phyloP scores from a whole-genome alignment of 1,140 invertebrate species.

The Bombus impatiens region DNA sequence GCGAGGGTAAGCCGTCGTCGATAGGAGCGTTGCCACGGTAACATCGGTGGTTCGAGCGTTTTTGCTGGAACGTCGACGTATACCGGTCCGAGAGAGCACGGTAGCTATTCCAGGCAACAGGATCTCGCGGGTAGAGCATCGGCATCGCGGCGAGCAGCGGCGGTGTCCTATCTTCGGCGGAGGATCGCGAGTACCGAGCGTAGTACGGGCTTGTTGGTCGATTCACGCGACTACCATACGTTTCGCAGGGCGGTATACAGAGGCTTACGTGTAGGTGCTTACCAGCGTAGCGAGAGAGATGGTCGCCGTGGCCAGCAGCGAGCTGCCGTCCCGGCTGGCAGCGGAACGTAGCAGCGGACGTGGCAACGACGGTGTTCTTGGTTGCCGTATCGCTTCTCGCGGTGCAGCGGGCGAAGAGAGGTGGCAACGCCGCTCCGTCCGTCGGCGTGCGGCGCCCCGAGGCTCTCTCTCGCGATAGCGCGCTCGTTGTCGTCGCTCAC shows the following conservation, averaged over 20 bases:
- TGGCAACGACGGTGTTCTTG: constrained; percentile 58
- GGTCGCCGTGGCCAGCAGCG: constrained; percentile 54
- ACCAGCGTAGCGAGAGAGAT: constrained; percentile 48
- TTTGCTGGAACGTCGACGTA: constrained; percentile 23
- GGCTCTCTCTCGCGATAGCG: constrained; percentile 58
- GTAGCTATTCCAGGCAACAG: constrained; percentile 44
- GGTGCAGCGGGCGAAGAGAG: constrained; percentile 55
- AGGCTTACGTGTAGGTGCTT: constrained; percentile 46
- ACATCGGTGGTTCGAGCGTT: constrained; percentile 33
- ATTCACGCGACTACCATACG: constrained; percentile 46
- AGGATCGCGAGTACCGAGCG: constrained; percentile 21
- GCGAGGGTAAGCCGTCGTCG: constrained; percentile 15
- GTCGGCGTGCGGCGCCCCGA: constrained; percentile 60
- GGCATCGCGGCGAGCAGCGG: constrained; percentile 1
- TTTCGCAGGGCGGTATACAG: constrained; percentile 41
- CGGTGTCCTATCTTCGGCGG: constrained; percentile 28
- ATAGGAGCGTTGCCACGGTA: constrained; percentile 41
- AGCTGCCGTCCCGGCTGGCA: constrained; percentile 57
- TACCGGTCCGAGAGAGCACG: constrained; percentile 28
- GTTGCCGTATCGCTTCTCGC: constrained; percentile 56
- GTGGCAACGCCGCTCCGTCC: constrained; percentile 64
- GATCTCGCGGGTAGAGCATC: constrained; percentile 21
- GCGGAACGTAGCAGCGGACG: constrained; percentile 63
- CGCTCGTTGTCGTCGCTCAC: constrained; percentile 59
- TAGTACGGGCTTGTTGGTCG: constrained; percentile 1